phyloP scores from a whole-genome alignment of 2,113 vertebrate genomes.

The Chlamydotis undulata region DNA sequence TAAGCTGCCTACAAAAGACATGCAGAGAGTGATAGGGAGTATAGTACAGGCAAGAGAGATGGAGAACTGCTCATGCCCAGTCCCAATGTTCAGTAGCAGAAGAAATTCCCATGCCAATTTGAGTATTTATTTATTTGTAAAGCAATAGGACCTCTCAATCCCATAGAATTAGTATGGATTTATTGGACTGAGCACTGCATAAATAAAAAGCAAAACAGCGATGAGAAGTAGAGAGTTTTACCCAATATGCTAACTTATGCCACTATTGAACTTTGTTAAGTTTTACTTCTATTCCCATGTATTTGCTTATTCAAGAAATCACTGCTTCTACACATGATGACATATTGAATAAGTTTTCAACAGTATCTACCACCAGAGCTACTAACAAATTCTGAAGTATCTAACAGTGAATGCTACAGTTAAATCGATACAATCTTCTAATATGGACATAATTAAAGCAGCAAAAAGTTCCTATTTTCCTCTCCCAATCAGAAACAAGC shows the following conservation, averaged over 20 bases:
- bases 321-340: conserved; percentile 10
- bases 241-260: neutral
- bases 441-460: neutral
- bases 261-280: neutral
- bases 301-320: conserved; percentile 19
- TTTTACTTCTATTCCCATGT: neutral
- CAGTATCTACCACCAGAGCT: neutral
- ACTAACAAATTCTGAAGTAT: neutral
- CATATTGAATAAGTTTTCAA: neutral
- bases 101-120: neutral
- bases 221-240: neutral
- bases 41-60: neutral
- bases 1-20: neutral
- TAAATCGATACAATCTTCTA: neutral
- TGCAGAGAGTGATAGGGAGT: neutral
- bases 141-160: neutral
- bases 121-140: neutral
- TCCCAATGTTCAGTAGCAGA: neutral
- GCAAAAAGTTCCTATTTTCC: neutral
- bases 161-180: neutral
- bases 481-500: neutral
- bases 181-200: neutral
- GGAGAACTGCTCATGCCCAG: neutral
- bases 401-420: neutral
- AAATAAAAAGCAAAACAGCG: neutral